Conservation (phyloP, 1,140 invertebrate genomes). For the Drosophila mayri region DNA sequence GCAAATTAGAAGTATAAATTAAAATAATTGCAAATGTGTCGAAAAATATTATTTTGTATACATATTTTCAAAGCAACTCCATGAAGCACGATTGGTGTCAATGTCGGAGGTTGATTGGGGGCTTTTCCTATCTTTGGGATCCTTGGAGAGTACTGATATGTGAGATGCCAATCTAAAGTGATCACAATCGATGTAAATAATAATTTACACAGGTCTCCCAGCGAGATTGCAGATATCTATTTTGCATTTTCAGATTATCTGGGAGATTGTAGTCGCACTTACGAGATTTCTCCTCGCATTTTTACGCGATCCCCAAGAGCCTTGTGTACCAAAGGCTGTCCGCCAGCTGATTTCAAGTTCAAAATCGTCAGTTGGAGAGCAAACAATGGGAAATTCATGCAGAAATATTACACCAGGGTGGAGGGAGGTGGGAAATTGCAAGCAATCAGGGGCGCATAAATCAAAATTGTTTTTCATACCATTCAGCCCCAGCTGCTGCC, state of each 20-base stretch:
- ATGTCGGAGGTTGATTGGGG: slow-evolving; percentile 20
- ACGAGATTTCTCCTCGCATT: slow-evolving; percentile 16
- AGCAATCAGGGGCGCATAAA: slow-evolving; percentile 70
- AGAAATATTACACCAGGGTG: slow-evolving; percentile 40
- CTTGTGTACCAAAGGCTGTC: slow-evolving; percentile 38
- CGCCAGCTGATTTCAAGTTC: slow-evolving; percentile 64
- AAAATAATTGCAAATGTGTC: slow-evolving; percentile 37
- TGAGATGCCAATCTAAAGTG: slow-evolving; percentile 2
- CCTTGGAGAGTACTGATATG: slow-evolving; percentile 2
- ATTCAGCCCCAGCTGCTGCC: slow-evolving; percentile 12
- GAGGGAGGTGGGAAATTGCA: slow-evolving; percentile 41
- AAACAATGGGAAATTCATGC: slow-evolving; percentile 72
- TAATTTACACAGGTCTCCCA: neutral
- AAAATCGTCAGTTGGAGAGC: slow-evolving; percentile 38
- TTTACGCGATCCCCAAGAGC: slow-evolving; percentile 17
- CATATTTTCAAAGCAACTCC: slow-evolving; percentile 3
- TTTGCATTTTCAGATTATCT: slow-evolving; percentile 15
- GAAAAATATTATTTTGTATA: slow-evolving; percentile 14
- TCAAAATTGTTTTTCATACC: slow-evolving; percentile 45
- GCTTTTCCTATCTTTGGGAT: neutral
- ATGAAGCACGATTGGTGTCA: slow-evolving; percentile 37
- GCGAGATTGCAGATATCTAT: slow-evolving; percentile 14
- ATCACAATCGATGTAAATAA: slow-evolving; percentile 6
- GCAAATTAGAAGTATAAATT: slow-evolving; percentile 30
- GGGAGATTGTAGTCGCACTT: neutral